Evolutionary conservation across 2,797 vertebrate genomes (phyloP), one percentile per base, ranked within the genome.

Genomic region (Sylvilagus floridanus): DNA sequence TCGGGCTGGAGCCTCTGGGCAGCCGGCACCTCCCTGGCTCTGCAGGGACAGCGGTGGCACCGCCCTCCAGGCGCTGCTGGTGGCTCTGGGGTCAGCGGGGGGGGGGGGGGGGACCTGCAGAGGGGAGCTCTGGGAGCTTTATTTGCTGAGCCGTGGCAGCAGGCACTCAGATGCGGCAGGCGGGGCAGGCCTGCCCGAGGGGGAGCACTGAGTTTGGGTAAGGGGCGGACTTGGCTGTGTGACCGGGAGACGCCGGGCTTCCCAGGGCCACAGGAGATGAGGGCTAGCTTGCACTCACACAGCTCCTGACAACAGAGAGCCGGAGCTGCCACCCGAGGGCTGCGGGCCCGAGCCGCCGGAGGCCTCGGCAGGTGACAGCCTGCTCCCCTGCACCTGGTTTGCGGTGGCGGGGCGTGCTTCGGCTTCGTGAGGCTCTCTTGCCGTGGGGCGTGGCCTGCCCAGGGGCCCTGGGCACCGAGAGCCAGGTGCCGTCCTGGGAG

Each of bases 71-170:
- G 60, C 10, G 1, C 7, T 13, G 28, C 54, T 4, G 10, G 57
- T 3, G 32, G 78, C 83, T 2, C 3, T 32, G 1, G 2, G 13
- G 42, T 26, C 30, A 0, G 1, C 2, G 37, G 1, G 10, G 76
- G 30, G 69, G 11, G 6, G 35, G 35, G 35, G 35, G 35, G 35
- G n/a, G n/a, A n/a, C 0, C 72, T 26, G 24, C 76, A 52, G 9
- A 47, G 11, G 9, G 2, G 42, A 6, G 14, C 17, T 30, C 30
- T 8, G 24, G 79, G 69, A 19, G 12, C 3, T 32, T 12, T 66
- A 0, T 60, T 50, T 5, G 26, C 42, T 50, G 47, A 50, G 47
- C 60, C 5, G 32, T 13, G 30, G n/a, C 72, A 2, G n/a, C 73
- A 62, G 57, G n/a, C 42, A 42, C 42, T 42, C 42, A 68, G 32